These are phyloP conservation scores for Peribatodes rhomboidaria DNA, from an alignment of 2,888 invertebrate genomes.

Conservation along the genomic window DNA sequence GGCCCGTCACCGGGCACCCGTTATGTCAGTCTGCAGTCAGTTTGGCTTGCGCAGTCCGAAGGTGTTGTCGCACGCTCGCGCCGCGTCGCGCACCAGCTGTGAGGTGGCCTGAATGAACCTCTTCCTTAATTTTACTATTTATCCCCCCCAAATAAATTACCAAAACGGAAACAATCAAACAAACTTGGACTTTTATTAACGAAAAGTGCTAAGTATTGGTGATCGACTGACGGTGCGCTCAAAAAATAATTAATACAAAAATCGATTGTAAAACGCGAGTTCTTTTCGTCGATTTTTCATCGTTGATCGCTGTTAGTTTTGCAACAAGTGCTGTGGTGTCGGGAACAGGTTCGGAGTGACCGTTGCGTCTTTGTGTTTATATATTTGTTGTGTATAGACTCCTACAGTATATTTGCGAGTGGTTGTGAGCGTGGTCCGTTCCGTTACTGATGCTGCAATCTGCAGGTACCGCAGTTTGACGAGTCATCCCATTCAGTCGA, in stretches of 20 bases:
- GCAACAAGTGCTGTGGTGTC: constrained; percentile 75
- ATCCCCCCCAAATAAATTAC: constrained; percentile 37
- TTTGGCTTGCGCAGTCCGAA: constrained; percentile 76
- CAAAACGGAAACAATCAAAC: constrained; percentile 54
- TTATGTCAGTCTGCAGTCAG: constrained; percentile 67
- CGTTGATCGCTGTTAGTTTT: constrained; percentile 71
- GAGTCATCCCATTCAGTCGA: constrained; percentile 54
- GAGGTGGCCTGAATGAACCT: constrained; percentile 68
- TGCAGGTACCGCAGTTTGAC: constrained; percentile 58
- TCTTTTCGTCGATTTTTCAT: constrained; percentile 69
- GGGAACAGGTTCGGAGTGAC: constrained; percentile 77
- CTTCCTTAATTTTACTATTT: constrained; percentile 49
- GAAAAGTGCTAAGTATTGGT: constrained; percentile 65
- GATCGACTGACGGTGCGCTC: constrained; percentile 49
- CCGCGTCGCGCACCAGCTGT: constrained; percentile 61
- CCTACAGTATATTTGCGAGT: constrained; percentile 67
- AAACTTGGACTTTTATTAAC: constrained; percentile 65
- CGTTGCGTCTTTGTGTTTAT: constrained; percentile 78
- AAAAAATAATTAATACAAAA: constrained; percentile 64
- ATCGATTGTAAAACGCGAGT: constrained; percentile 75
- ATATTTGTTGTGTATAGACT: constrained; percentile 62
- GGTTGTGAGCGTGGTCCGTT: constrained; percentile 60
- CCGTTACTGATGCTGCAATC: constrained; percentile 72
- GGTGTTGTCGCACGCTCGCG: constrained; percentile 56
- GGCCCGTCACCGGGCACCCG: constrained; percentile 52